Percentiles rank a stretch among this genome's conserved stretches.
Evolutionary conservation across 2,113 vertebrate species (phyloP).

Genomic region (Dunckerocampus dactyliophorus): DNA sequence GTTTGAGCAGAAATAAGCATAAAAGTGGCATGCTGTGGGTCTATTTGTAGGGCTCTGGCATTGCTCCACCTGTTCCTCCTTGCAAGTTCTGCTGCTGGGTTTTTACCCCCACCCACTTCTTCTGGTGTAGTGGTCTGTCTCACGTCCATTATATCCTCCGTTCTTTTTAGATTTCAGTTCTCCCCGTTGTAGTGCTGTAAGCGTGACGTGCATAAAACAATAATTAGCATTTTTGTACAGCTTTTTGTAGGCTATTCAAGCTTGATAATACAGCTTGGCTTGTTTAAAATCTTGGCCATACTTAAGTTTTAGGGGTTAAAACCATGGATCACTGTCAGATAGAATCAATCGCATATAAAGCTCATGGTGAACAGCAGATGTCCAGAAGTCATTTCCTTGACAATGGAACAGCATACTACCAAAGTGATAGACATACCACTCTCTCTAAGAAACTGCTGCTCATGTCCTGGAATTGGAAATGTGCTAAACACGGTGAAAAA

Average conservation of each 20-base stretch:
- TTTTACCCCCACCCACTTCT: no score
- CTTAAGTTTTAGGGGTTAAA: conserved; percentile 28
- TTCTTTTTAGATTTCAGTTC: no score
- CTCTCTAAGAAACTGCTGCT: conserved; percentile 47
- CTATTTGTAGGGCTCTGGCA: no score
- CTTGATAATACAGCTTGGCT: conserved; percentile 12
- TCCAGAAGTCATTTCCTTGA: conserved; percentile 56
- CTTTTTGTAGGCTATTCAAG: not conserved
- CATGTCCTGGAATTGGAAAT: conserved; percentile 58
- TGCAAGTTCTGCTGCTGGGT: no score
- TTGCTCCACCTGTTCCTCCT: no score
- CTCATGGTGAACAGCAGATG: conserved; percentile 44
- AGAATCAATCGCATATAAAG: conserved; percentile 35
- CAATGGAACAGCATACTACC: conserved; percentile 50
- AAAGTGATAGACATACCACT: conserved; percentile 57
- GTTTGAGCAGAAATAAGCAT: no score
- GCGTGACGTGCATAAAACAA: no score
- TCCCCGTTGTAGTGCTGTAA: no score
- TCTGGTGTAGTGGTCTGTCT: no score
- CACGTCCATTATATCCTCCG: no score
- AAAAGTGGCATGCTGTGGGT: no score
- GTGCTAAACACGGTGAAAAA: conserved; percentile 66
- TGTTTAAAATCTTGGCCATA: conserved; percentile 27
- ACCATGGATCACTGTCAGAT: conserved; percentile 51
- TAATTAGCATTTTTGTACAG: no score